These are phyloP conservation scores for Zalophus californianus DNA, from an alignment of 2,797 vertebrate genomes.

Conservation along the genomic window DNA sequence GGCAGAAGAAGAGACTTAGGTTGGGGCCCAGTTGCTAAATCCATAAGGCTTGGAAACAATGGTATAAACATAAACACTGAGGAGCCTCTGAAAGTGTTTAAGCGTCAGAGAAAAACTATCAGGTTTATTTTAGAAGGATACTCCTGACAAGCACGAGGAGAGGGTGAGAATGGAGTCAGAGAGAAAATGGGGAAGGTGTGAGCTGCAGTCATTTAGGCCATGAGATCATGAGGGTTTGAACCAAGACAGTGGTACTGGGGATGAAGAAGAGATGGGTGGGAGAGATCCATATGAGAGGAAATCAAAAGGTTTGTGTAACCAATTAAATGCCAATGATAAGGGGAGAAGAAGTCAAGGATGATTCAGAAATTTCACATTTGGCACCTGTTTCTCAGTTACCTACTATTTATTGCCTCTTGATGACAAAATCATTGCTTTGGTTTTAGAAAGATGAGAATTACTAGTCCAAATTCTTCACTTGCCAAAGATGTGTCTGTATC, in stretches of 20 bases:
- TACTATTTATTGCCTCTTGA: not conserved
- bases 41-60: not conserved
- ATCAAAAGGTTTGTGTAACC: not conserved
- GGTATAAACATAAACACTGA: not conserved
- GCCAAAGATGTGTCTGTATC: not conserved
- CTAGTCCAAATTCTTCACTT: not conserved
- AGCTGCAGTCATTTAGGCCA: not conserved
- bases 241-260: not conserved
- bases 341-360: not conserved
- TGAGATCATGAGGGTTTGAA: not conserved
- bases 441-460: not conserved
- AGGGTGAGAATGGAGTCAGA: not conserved
- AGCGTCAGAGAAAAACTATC: not conserved
- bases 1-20: not conserved
- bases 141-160: not conserved
- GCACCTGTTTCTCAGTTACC: not conserved
- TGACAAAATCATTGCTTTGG: not conserved
- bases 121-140: not conserved
- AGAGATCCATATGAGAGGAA: not conserved
- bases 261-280: not conserved
- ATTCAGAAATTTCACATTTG: not conserved
- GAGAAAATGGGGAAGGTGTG: not conserved
- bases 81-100: not conserved
- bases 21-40: not conserved
- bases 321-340: not conserved